Conservation (phyloP, 2,113 vertebrate genomes). For the Corydoras sp. region DNA sequence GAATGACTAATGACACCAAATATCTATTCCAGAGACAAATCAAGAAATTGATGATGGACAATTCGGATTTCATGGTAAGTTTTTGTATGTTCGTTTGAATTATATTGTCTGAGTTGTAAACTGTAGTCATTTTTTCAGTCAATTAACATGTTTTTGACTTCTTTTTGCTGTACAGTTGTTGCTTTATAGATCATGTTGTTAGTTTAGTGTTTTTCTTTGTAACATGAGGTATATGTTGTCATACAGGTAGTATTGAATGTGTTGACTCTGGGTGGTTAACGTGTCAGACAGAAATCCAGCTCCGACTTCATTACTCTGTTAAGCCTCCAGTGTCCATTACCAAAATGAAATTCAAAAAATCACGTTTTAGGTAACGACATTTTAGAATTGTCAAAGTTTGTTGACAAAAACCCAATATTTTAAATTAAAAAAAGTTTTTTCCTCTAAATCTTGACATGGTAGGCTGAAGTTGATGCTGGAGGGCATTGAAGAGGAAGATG, state of each 20-base stretch:
- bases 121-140: too few relatives aligned
- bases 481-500: conserved; percentile 78
- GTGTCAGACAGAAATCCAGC: conserved; percentile 91
- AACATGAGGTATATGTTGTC: conserved; percentile 25
- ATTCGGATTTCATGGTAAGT: conserved; percentile 92
- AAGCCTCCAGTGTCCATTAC: conserved; percentile 85
- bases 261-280: conserved; percentile 94
- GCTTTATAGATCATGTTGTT: too few relatives aligned
- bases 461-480: conserved; percentile 86
- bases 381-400: background rate
- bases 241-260: conserved; percentile 75
- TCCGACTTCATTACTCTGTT: conserved; percentile 89
- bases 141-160: too few relatives aligned
- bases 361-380: conserved; percentile 83
- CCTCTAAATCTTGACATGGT: background rate
- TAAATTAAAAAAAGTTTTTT: background rate
- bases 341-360: conserved; percentile 96
- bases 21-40: conserved; percentile 70
- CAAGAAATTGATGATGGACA: conserved; percentile 75
- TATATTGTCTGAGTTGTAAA: too few relatives aligned
- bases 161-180: too few relatives aligned
- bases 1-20: conserved; percentile 36
- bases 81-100: background rate
- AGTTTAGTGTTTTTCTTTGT: background rate
- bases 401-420: background rate